Conservation (phyloP, 2,113 vertebrate genomes). For the Dipodomys spectabilis region DNA sequence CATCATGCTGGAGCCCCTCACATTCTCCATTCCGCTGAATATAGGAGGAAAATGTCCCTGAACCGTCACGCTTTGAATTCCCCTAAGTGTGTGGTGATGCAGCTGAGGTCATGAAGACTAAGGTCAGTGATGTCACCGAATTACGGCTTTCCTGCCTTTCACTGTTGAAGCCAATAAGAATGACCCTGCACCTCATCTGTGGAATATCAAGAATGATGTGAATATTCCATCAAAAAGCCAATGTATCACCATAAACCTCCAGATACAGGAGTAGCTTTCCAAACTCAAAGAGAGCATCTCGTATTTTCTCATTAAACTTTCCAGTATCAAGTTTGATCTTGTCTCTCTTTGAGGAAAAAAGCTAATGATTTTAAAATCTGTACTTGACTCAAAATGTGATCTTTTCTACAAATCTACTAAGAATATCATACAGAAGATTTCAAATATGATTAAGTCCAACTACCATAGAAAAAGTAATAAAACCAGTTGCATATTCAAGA, state of each 20-base stretch:
- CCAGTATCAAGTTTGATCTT: not conserved
- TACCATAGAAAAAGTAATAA: slow-evolving; percentile 7
- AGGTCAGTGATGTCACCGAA: no score
- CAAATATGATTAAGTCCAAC: slow-evolving; percentile 17
- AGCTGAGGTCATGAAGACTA: no score
- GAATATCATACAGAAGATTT: not conserved
- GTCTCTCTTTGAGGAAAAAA: slow-evolving; percentile 36
- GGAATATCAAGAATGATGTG: not conserved
- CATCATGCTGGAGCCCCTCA: no score
- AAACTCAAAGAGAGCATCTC: slow-evolving; percentile 40
- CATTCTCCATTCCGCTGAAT: no score
- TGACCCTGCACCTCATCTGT: not conserved
- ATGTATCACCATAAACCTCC: not conserved
- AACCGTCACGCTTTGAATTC: no score
- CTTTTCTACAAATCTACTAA: slow-evolving; percentile 33
- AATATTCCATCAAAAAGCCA: not conserved
- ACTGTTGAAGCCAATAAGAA: no score
- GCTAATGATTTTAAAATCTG: slow-evolving; percentile 24
- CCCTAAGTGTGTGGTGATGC: no score
- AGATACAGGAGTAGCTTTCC: slow-evolving; percentile 10
- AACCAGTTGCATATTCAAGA: not conserved
- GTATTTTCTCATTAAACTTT: slow-evolving; percentile 33
- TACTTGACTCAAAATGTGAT: not conserved
- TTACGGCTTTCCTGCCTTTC: no score
- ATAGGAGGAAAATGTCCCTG: no score